Conservation (phyloP, 2,888 invertebrate genomes). For the Dioctria rufipes region DNA sequence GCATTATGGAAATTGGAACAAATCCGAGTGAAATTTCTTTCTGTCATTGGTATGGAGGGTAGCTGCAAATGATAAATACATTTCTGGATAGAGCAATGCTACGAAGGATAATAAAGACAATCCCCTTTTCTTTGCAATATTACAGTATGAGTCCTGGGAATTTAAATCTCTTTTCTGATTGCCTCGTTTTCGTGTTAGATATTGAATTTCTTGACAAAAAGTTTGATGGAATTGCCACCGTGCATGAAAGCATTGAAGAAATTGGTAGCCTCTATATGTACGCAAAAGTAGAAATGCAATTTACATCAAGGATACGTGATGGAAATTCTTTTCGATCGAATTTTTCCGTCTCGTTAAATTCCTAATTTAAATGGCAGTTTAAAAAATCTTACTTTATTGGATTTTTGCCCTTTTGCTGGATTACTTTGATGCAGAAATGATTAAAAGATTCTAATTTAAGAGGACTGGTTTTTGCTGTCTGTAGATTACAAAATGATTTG, state of each 20-base stretch:
- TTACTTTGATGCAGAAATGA: too few species aligned
- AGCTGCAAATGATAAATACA: constrained; percentile 37
- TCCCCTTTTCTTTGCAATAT: background rate
- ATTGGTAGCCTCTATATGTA: background rate
- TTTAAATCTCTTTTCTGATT: background rate
- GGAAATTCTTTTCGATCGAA: background rate
- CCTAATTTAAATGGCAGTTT: background rate
- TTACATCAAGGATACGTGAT: background rate
- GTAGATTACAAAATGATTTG: too few species aligned
- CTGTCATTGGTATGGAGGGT: background rate
- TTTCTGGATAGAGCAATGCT: background rate
- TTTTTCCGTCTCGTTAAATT: background rate
- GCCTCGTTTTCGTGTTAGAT: background rate
- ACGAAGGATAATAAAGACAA: background rate
- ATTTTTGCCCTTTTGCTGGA: too few species aligned
- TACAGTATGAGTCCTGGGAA: background rate
- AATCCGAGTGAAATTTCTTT: constrained; percentile 35
- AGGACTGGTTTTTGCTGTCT: too few species aligned
- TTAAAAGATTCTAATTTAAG: too few species aligned
- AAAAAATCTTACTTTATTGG: too few species aligned
- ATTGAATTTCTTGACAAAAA: constrained; percentile 1
- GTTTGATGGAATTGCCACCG: background rate
- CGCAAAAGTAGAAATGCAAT: background rate
- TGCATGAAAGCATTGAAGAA: too few species aligned
- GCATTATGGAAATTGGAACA: constrained; percentile 40